Evolutionary conservation across 2,888 invertebrate species (phyloP).

Genomic region (Chrysodeixis includens): DNA sequence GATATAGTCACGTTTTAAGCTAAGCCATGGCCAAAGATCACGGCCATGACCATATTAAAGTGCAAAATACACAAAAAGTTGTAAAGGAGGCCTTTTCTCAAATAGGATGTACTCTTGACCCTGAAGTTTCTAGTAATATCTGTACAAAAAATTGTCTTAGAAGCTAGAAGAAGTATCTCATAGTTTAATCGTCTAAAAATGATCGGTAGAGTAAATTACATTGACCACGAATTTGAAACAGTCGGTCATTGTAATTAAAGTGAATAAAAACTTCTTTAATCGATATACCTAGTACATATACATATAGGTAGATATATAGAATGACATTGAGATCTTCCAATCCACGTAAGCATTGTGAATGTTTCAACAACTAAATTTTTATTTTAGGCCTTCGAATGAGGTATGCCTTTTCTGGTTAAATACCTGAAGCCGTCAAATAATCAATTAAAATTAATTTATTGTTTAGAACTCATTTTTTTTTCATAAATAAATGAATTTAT

Average conservation of each 20-base stretch:
- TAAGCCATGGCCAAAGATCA: neutral
- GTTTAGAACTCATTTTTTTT: too few relatives aligned
- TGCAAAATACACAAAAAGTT: neutral
- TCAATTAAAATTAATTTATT: neutral
- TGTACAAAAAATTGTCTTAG: neutral
- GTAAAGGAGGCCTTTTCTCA: neutral
- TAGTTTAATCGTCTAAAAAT: neutral
- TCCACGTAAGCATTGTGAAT: slow-evolving; percentile 24
- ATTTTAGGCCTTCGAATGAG: slow-evolving; percentile 18
- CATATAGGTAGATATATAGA: neutral
- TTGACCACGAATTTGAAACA: too few relatives aligned
- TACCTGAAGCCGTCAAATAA: slow-evolving; percentile 13
- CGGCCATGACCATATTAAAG: neutral
- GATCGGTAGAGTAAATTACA: neutral
- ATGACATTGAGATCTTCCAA: slow-evolving; percentile 31
- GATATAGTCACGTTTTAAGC: neutral
- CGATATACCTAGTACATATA: neutral
- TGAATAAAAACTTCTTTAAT: neutral
- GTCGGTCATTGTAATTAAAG: neutral
- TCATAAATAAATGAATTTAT: too few relatives aligned
- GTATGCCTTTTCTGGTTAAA: slow-evolving; percentile 17
- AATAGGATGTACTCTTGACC: neutral
- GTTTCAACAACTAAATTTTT: slow-evolving; percentile 13
- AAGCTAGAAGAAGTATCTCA: too few relatives aligned
- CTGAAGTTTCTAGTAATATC: neutral